Percentiles rank a stretch among this genome's conserved stretches.
Conservation (phyloP, 2,797 vertebrate genomes). For the Falco concolor region DNA sequence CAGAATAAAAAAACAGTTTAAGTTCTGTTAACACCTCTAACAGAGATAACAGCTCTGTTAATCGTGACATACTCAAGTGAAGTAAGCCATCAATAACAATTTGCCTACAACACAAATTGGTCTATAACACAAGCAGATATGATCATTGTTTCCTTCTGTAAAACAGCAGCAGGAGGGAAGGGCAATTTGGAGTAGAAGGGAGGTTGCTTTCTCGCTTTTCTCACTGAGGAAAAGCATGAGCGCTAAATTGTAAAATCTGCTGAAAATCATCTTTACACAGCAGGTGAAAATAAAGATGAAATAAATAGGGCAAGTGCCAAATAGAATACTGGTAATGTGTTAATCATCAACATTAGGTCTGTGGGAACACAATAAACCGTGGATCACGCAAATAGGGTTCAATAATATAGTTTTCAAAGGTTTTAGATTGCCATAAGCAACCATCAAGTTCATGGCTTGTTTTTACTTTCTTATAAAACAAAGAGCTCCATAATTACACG, state of each 20-base stretch:
- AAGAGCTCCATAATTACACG: neutral
- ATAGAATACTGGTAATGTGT: neutral
- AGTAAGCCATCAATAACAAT: neutral
- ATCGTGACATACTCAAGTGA: neutral
- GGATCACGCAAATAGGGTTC: neutral
- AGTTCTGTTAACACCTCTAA: neutral
- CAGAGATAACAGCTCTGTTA: neutral
- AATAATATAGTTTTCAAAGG: neutral
- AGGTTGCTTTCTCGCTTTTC: neutral
- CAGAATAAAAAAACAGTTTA: neutral
- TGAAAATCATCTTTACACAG: neutral
- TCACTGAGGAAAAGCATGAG: neutral
- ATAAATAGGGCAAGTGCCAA: neutral
- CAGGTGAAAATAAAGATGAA: neutral
- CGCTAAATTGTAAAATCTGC: neutral
- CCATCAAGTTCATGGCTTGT: neutral
- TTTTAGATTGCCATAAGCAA: neutral
- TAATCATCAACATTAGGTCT: neutral
- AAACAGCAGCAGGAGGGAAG: neutral
- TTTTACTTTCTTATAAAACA: neutral
- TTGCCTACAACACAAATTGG: neutral
- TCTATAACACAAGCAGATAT: neutral
- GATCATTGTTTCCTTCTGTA: neutral
- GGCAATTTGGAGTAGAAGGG: neutral
- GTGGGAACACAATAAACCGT: neutral